Conservation (phyloP, 1,140 invertebrate genomes). For the Euborellia annulipes region DNA sequence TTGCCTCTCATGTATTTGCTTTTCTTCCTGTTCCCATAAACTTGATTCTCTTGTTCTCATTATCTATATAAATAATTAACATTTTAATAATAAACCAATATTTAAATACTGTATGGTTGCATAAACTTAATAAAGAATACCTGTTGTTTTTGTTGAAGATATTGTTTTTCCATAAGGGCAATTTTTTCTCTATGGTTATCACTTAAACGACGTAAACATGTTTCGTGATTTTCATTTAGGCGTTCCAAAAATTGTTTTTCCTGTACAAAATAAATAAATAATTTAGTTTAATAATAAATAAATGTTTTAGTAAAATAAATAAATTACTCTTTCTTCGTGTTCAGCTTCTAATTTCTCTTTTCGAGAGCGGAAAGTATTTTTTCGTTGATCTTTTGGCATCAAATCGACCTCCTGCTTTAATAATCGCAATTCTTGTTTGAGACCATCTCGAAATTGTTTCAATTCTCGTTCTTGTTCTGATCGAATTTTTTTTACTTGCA, state of each 20-base stretch:
- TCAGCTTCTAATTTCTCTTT: slow-evolving; percentile 79
- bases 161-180: slow-evolving; percentile 85
- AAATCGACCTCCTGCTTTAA: slow-evolving; percentile 90
- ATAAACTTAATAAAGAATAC: too few species aligned
- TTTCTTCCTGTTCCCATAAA: slow-evolving; percentile 93
- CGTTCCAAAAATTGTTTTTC: slow-evolving; percentile 78
- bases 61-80: slow-evolving; percentile 30
- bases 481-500: slow-evolving; percentile 68
- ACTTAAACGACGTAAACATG: slow-evolving; percentile 63
- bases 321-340: slow-evolving; percentile 63
- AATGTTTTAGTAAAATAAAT: too few species aligned
- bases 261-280: slow-evolving; percentile 20
- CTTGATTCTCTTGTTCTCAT: slow-evolving; percentile 77
- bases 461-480: slow-evolving; percentile 84
- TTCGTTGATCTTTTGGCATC: slow-evolving; percentile 81
- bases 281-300: background rate
- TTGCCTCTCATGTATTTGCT: slow-evolving; percentile 90
- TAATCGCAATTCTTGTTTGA: slow-evolving; percentile 85
- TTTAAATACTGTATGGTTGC: slow-evolving; percentile 7
- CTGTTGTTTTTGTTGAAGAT: slow-evolving; percentile 91
- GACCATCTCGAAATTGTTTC: slow-evolving; percentile 76
- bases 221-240: slow-evolving; percentile 77
- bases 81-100: background rate
- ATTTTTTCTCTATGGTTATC: slow-evolving; percentile 88
- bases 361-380: slow-evolving; percentile 64